A percentile compares a stretch with the other conserved stretches of the same genome.
phyloP scores from a whole-genome alignment of 2,888 invertebrate genomes.

The Diaperis boleti region DNA sequence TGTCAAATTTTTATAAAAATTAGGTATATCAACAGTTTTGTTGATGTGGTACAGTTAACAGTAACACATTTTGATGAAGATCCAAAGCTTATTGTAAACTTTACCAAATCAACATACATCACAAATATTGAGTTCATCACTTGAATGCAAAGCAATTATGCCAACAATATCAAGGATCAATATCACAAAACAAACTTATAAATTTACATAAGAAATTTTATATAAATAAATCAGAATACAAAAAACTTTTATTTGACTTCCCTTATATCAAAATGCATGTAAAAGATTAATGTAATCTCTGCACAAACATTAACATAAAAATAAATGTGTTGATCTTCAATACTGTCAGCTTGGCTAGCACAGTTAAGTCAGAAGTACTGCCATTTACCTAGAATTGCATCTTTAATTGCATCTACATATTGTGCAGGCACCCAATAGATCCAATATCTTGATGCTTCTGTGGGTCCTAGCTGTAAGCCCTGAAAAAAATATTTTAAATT shows the following conservation, averaged over 20 bases:
- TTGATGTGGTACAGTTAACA: constrained; percentile 38
- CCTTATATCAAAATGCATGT: constrained; percentile 37
- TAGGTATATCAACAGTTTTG: constrained; percentile 33
- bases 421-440: constrained; percentile 95
- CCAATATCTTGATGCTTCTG: constrained; percentile 93
- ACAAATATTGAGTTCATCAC: constrained; percentile 42
- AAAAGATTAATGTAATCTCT: constrained; percentile 44
- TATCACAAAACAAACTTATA: constrained; percentile 35
- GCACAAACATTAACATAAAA: constrained; percentile 30
- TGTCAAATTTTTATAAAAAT: constrained; percentile 36
- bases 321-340: constrained; percentile 35
- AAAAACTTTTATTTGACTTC: constrained; percentile 42
- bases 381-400: constrained; percentile 90
- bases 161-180: constrained; percentile 42
- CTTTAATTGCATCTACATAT: constrained; percentile 91
- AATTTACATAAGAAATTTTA: constrained; percentile 29
- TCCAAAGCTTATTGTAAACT: constrained; percentile 34
- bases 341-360: constrained; percentile 42
- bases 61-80: constrained; percentile 25
- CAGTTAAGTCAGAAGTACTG: constrained; percentile 75
- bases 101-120: constrained; percentile 43
- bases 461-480: constrained; percentile 91
- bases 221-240: constrained; percentile 23
- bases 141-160: constrained; percentile 35
- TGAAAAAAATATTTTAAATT: constrained; percentile 62